phyloP scores from a whole-genome alignment of 2,888 invertebrate genomes.

The Tuberolachnus salignus region DNA sequence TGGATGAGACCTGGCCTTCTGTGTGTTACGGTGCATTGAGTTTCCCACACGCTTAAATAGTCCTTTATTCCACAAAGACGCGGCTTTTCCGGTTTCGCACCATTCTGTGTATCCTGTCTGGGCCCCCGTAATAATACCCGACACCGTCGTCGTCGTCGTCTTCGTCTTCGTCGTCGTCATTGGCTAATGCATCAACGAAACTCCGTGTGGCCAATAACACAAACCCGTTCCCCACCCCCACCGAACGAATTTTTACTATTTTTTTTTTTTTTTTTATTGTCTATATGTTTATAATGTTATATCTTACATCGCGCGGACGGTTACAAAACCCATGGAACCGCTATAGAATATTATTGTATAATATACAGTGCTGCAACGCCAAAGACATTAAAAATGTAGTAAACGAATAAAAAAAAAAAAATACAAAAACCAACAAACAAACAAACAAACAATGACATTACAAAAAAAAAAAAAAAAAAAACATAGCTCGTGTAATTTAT shows the following conservation, averaged over 20 bases:
- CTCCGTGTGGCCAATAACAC: conserved; percentile 30
- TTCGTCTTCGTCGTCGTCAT: conserved; percentile 44
- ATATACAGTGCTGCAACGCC: background rate
- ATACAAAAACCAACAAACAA: no score
- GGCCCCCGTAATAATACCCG: conserved; percentile 40
- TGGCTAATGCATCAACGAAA: conserved; percentile 38
- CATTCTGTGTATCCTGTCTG: conserved; percentile 55
- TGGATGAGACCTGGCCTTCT: conserved; percentile 48
- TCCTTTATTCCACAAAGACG: conserved; percentile 55
- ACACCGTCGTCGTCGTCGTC: conserved; percentile 49
- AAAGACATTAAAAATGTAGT: conserved; percentile 17
- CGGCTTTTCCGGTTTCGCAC: conserved; percentile 57
- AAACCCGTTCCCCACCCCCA: background rate
- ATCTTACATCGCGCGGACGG: conserved; percentile 7
- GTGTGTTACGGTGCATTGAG: conserved; percentile 55
- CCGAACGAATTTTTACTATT: no score
- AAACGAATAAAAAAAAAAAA: conserved; percentile 6
- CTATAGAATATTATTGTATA: background rate
- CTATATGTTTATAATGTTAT: conserved; percentile 19
- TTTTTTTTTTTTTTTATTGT: conserved; percentile 4
- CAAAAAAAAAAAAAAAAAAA: no score
- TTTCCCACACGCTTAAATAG: conserved; percentile 57
- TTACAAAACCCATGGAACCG: conserved; percentile 40
- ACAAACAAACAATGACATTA: conserved; percentile 22
- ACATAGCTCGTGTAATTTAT: conserved; percentile 15